Conservation (phyloP, 2,888 invertebrate species). For the Boloria euphrosyne region DNA sequence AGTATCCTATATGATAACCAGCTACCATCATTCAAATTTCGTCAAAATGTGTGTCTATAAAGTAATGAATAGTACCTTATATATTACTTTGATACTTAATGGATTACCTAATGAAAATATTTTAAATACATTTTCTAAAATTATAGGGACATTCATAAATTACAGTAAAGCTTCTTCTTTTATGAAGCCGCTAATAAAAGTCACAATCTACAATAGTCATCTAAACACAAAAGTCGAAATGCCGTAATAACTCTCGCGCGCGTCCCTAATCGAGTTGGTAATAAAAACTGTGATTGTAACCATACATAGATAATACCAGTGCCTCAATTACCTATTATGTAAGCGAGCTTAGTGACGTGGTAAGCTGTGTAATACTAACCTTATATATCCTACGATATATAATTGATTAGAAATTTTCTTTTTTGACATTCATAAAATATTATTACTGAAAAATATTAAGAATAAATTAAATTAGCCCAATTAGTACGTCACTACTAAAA, state of each 20-base stretch:
- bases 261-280: conserved; percentile 43
- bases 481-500: too few relatives aligned
- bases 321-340: conserved; percentile 39
- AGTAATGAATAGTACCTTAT: too few relatives aligned
- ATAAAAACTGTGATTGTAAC: conserved; percentile 36
- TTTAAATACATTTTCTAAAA: too few relatives aligned
- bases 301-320: conserved; percentile 36
- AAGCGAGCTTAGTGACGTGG: conserved; percentile 35
- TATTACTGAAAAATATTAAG: too few relatives aligned
- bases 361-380: conserved; percentile 28
- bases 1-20: too few relatives aligned
- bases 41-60: too few relatives aligned
- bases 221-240: conserved; percentile 24
- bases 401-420: too few relatives aligned
- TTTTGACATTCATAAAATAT: too few relatives aligned
- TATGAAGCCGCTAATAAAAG: conserved; percentile 18
- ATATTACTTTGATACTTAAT: too few relatives aligned
- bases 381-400: neutral
- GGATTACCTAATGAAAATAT: too few relatives aligned
- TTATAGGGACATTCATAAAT: neutral
- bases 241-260: conserved; percentile 26
- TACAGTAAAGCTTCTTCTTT: conserved; percentile 18
- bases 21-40: too few relatives aligned
- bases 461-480: too few relatives aligned
- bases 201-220: conserved; percentile 12